Conservation (phyloP, 2,888 invertebrate species). For the Drymonia ruficornis region DNA sequence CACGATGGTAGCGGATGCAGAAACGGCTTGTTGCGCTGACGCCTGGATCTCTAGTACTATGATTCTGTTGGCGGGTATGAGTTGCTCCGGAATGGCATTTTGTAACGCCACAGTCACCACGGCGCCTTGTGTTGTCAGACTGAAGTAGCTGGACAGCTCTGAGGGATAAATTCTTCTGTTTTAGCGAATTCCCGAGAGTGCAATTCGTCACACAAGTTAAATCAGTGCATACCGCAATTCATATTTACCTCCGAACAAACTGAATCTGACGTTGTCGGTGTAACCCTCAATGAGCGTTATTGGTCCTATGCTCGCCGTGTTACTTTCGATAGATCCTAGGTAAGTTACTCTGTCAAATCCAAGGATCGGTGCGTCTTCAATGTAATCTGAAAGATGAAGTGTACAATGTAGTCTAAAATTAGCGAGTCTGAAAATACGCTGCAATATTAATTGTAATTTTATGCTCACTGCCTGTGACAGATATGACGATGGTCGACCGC, state of each 20-base stretch:
- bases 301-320: slow-evolving; percentile 20
- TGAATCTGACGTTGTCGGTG: slow-evolving; percentile 30
- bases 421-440: background rate
- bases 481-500: slow-evolving; percentile 35
- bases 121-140: slow-evolving; percentile 10
- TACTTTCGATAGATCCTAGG: slow-evolving; percentile 32
- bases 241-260: slow-evolving; percentile 38
- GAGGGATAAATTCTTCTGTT: background rate
- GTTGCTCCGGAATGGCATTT: slow-evolving; percentile 37
- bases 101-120: slow-evolving; percentile 19
- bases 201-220: background rate
- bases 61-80: slow-evolving; percentile 37
- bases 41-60: slow-evolving; percentile 44
- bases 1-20: slow-evolving; percentile 45
- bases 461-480: slow-evolving; percentile 15
- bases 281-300: slow-evolving; percentile 39
- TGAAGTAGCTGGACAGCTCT: slow-evolving; percentile 29
- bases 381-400: slow-evolving; percentile 20
- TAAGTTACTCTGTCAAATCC: slow-evolving; percentile 39
- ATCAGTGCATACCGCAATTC: background rate
- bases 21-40: slow-evolving; percentile 27
- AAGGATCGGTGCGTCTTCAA: slow-evolving; percentile 18
- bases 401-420: background rate
- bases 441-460: background rate
- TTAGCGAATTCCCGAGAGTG: background rate